Percentiles rank a stretch among this genome's conserved stretches.
Evolutionary conservation across 2,888 invertebrate genomes (phyloP).

Genomic region (Lasius platythorax): DNA sequence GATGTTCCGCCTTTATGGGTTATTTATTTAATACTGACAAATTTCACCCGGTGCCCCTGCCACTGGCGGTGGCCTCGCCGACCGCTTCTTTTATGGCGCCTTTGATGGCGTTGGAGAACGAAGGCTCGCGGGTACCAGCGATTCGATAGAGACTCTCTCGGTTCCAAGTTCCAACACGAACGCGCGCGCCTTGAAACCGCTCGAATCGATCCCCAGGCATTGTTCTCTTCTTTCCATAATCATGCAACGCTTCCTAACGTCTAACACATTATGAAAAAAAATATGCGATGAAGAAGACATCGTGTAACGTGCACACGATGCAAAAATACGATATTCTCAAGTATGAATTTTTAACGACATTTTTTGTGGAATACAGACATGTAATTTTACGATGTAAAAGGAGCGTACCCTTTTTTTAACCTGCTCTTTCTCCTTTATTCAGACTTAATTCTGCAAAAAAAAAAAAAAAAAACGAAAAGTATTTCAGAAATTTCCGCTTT

Average conservation of each 20-base stretch:
- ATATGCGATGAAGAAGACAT: background rate
- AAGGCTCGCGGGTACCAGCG: constrained; percentile 46
- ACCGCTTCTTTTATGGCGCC: constrained; percentile 80
- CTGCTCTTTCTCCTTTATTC: background rate
- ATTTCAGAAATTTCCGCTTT: background rate
- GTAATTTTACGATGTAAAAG: constrained; percentile 1
- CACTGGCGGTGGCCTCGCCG: constrained; percentile 60
- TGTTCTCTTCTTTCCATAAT: background rate
- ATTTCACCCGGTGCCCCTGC: constrained; percentile 78
- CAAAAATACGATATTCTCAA: background rate
- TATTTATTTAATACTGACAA: constrained; percentile 86
- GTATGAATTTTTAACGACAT: background rate
- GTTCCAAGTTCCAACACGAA: constrained; percentile 3
- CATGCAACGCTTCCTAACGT: background rate
- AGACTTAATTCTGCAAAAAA: background rate
- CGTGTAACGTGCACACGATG: background rate
- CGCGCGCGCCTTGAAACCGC: background rate
- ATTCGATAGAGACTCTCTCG: constrained; percentile 7
- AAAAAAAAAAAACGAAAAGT: background rate
- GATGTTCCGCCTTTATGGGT: constrained; percentile 85
- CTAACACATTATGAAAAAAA: background rate
- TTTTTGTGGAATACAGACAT: background rate
- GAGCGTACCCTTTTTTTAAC: background rate
- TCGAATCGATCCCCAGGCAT: background rate
- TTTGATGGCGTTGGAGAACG: constrained; percentile 79